Percentiles rank a stretch among this genome's conserved stretches.
Conservation (phyloP, 2,888 invertebrate species). For the Halictus ligatus region DNA sequence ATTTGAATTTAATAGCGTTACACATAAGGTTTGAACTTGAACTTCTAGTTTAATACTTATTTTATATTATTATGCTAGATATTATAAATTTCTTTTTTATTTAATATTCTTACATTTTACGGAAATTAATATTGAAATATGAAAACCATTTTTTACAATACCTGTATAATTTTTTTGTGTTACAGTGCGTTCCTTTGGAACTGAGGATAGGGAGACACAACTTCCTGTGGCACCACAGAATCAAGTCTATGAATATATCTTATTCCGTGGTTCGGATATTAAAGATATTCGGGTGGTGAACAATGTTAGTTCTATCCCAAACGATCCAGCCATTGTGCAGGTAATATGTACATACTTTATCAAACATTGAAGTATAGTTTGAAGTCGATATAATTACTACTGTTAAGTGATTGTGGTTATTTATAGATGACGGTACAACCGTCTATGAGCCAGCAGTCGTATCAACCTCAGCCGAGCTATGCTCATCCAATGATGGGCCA, state of each 20-base stretch:
- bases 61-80: conserved; percentile 17
- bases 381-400: neutral
- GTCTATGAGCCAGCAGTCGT: conserved; percentile 87
- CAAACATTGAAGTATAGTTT: neutral
- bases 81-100: neutral
- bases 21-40: conserved; percentile 1
- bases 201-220: conserved; percentile 98
- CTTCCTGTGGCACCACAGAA: conserved; percentile 98
- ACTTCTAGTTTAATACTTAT: conserved; percentile 8
- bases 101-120: neutral
- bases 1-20: conserved; percentile 45
- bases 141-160: conserved; percentile 2
- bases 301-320: conserved; percentile 93
- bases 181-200: conserved; percentile 98
- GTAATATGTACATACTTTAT: conserved; percentile 80
- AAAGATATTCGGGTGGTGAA: conserved; percentile 99
- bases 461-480: conserved; percentile 89
- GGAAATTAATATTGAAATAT: conserved; percentile 1
- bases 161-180: conserved; percentile 9
- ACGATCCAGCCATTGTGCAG: conserved; percentile 99
- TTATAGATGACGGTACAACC: conserved; percentile 91
- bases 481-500: conserved; percentile 90
- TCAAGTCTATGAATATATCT: conserved; percentile 99
- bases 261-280: conserved; percentile 99
- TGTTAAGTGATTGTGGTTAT: conserved; percentile 42